These are phyloP conservation scores for Zonitis immaculata DNA, from an alignment of 2,888 invertebrate genomes.

Conservation along the genomic window DNA sequence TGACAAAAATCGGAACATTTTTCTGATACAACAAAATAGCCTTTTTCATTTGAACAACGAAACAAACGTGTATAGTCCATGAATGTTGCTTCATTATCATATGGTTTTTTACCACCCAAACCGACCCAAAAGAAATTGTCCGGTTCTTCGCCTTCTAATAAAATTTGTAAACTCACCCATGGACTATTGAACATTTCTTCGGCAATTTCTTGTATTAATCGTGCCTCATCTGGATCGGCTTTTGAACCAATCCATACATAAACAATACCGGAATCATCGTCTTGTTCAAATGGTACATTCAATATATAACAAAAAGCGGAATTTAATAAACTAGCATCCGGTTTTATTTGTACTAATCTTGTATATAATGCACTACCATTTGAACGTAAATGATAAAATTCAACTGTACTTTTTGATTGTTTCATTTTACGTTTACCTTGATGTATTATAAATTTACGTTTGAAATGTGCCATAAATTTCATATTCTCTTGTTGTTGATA, in stretches of 20 bases:
- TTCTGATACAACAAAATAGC: constrained; percentile 98
- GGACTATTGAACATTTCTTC: constrained; percentile 86
- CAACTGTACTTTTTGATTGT: constrained; percentile 58
- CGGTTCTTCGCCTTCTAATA: constrained; percentile 93
- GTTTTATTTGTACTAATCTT: constrained; percentile 82
- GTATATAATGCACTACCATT: constrained; percentile 95
- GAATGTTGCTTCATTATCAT: constrained; percentile 83
- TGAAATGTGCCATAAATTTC: constrained; percentile 97
- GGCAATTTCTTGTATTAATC: constrained; percentile 85
- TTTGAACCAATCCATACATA: constrained; percentile 94
- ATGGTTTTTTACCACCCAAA: constrained; percentile 80
- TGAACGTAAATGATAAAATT: constrained; percentile 92
- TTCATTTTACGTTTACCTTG: constrained; percentile 68
- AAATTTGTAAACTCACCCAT: constrained; percentile 71
- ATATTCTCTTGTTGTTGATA: constrained; percentile 99
- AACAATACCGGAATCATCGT: constrained; percentile 81
- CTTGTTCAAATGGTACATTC: constrained; percentile 87
- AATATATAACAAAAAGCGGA: constrained; percentile 94
- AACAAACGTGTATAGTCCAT: constrained; percentile 93
- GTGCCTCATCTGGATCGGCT: constrained; percentile 78
- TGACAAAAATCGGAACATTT: constrained; percentile 98
- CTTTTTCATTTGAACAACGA: constrained; percentile 98
- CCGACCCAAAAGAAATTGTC: constrained; percentile 99
- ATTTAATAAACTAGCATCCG: constrained; percentile 81
- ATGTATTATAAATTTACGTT: constrained; percentile 87